These are phyloP conservation scores for Patiria miniata DNA, from an alignment of 35 echinoderm and acorn worm species.

Conservation along the genomic window DNA sequence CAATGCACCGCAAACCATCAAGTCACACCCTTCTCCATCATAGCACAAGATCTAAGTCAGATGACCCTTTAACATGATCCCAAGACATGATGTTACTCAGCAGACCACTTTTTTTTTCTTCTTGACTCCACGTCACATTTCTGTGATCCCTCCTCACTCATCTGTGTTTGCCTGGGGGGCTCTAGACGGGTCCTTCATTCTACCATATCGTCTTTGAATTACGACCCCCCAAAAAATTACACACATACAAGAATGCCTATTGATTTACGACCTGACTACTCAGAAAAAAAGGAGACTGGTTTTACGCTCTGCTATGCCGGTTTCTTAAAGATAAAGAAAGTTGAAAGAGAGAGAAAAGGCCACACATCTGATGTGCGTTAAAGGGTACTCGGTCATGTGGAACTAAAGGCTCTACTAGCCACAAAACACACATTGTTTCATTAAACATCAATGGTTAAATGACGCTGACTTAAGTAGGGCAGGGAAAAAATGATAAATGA, in stretches of 20 bases:
- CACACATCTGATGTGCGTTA: not conserved
- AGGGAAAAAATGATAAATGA: slow-evolving; percentile 14
- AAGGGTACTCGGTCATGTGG: not conserved
- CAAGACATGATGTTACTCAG: slow-evolving; percentile 2
- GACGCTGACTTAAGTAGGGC: not conserved
- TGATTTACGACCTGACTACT: slow-evolving; percentile 13
- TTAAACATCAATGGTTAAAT: slow-evolving; percentile 5
- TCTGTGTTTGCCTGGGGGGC: not conserved
- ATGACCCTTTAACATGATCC: slow-evolving; percentile 4
- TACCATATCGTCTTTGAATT: not conserved
- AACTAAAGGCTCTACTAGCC: not conserved
- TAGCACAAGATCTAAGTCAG: too few relatives aligned
- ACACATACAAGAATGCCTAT: slow-evolving; percentile 17
- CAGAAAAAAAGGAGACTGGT: slow-evolving; percentile 1
- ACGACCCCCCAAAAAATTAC: not conserved
- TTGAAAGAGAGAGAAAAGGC: not conserved
- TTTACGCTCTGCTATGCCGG: not conserved
- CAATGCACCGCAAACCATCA: too few relatives aligned
- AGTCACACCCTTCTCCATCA: too few relatives aligned
- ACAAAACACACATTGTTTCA: slow-evolving; percentile 8
- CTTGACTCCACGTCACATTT: not conserved
- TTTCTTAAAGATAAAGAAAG: too few relatives aligned
- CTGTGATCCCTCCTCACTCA: slow-evolving; percentile 7
- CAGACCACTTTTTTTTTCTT: not conserved
- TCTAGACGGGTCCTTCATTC: not conserved